These are phyloP conservation scores for Lysiphlebus fabarum DNA, from an alignment of 1,140 invertebrate genomes.

Conservation along the genomic window DNA sequence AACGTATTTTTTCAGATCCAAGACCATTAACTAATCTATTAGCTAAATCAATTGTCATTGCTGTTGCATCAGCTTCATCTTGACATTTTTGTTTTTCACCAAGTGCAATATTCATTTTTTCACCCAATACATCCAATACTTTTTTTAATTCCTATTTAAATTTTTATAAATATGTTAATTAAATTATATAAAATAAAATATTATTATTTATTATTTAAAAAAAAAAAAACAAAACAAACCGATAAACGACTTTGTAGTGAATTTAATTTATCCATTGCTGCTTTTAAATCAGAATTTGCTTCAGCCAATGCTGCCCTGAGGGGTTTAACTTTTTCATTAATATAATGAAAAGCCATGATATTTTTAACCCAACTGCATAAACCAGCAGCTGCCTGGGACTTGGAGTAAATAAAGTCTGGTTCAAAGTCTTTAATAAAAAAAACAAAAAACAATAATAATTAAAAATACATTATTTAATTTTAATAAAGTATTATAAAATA, in stretches of 20 bases:
- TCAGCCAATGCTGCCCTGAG: slow-evolving; percentile 77
- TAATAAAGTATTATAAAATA: no score
- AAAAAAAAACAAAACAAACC: slow-evolving; percentile 35
- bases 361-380: slow-evolving; percentile 94
- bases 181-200: not conserved
- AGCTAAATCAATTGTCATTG: slow-evolving; percentile 82
- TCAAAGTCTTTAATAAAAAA: slow-evolving; percentile 67
- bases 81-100: slow-evolving; percentile 85
- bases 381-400: slow-evolving; percentile 87
- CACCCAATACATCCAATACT: slow-evolving; percentile 70
- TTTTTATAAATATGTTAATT: no score
- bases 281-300: slow-evolving; percentile 79
- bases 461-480: not conserved
- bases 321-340: slow-evolving; percentile 90
- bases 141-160: slow-evolving; percentile 69
- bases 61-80: slow-evolving; percentile 79
- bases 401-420: slow-evolving; percentile 77
- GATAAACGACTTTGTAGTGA: slow-evolving; percentile 63
- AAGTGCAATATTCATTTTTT: slow-evolving; percentile 80
- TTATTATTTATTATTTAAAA: not conserved
- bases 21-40: slow-evolving; percentile 90
- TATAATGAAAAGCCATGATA: slow-evolving; percentile 86
- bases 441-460: not conserved
- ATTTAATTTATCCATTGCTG: slow-evolving; percentile 74
- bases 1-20: slow-evolving; percentile 85